These are phyloP conservation scores for Channallabes apus DNA, from an alignment of 2,797 vertebrate species.

Conservation along the genomic window DNA sequence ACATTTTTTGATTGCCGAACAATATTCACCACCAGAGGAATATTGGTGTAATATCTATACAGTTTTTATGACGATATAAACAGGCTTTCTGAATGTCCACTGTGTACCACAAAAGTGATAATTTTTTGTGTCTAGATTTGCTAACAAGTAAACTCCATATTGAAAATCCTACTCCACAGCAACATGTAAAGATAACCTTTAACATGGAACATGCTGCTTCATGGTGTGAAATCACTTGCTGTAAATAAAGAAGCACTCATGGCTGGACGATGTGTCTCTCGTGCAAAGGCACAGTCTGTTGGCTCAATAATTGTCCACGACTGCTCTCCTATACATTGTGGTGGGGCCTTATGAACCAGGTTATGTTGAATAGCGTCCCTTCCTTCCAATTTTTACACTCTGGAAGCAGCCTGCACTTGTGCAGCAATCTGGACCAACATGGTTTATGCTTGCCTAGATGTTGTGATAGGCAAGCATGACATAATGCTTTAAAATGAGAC, in stretches of 20 bases:
- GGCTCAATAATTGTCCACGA: not conserved
- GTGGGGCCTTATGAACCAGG: not conserved
- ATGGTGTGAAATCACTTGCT: conserved; percentile 24
- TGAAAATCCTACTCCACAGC: conserved; percentile 27
- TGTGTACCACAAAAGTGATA: not conserved
- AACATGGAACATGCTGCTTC: conserved; percentile 10
- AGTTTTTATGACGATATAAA: not conserved
- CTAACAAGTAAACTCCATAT: conserved; percentile 13
- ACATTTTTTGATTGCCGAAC: too few relatives aligned
- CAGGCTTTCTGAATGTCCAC: not conserved
- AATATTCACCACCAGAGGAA: too few relatives aligned
- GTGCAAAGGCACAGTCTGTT: conserved; percentile 24
- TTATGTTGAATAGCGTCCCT: not conserved
- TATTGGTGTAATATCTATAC: too few relatives aligned
- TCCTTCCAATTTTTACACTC: not conserved
- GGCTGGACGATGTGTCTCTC: conserved; percentile 24
- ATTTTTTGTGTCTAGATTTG: not conserved
- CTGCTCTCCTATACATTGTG: not conserved
- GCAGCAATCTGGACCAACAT: not conserved
- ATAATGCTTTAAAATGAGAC: not conserved
- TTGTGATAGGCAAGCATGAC: too few relatives aligned
- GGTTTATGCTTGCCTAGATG: not conserved
- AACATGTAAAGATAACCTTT: conserved; percentile 25
- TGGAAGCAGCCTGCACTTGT: not conserved
- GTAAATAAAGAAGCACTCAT: conserved; percentile 14